Conservation (phyloP, 2,797 vertebrate genomes). For the Pteropus rufus region DNA sequence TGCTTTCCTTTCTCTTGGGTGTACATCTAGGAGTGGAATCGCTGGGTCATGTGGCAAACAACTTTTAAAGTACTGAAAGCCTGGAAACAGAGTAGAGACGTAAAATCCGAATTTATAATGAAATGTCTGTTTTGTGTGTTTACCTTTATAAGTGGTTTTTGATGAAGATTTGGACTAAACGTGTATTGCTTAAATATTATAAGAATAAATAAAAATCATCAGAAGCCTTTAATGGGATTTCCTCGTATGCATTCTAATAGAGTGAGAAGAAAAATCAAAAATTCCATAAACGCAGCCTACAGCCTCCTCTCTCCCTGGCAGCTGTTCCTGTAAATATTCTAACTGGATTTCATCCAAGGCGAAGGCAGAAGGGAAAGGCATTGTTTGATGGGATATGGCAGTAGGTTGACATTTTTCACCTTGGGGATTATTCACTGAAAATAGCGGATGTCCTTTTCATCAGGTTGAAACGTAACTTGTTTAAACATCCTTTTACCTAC, state of each 20-base stretch:
- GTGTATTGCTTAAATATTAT: not conserved
- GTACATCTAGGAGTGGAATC: not conserved
- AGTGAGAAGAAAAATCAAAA: conserved; percentile 47
- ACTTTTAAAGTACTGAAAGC: not conserved
- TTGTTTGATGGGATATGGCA: conserved; percentile 80
- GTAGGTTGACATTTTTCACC: conserved; percentile 78
- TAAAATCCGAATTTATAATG: not conserved
- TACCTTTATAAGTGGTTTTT: not conserved
- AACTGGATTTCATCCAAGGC: conserved; percentile 81
- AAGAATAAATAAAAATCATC: conserved; percentile 49
- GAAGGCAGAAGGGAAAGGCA: conserved; percentile 77
- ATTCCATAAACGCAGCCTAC: conserved; percentile 61
- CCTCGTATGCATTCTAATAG: not conserved
- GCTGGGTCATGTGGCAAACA: not conserved
- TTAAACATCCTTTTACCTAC: conserved; percentile 84
- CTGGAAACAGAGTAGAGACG: not conserved
- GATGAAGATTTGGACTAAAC: not conserved
- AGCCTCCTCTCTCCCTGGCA: conserved; percentile 74
- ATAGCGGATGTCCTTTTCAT: conserved; percentile 84
- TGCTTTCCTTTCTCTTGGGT: not conserved
- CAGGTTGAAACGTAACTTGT: conserved; percentile 77
- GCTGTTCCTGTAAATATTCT: conserved; percentile 77
- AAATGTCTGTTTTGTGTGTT: not conserved
- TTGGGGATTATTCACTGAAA: conserved; percentile 82
- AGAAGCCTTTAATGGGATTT: conserved; percentile 57